Base-by-base conservation (phyloP, 2,797 vertebrate genomes). In the Rhodeus uyekii region DNA sequence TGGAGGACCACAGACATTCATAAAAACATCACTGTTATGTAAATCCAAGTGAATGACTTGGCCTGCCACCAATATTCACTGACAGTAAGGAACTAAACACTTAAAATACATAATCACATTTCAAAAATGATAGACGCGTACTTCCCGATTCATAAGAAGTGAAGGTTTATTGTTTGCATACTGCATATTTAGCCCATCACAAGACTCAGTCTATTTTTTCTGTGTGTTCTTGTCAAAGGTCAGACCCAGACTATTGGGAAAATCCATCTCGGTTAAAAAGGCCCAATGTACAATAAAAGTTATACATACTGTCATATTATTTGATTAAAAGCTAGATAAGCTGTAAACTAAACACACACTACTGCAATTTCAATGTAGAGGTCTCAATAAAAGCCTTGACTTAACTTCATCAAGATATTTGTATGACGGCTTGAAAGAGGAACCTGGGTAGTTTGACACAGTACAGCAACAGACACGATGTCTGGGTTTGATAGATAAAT, bases 401-500 rank as follows among this genome's bases (percentile, higher is more conserved):
- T 50, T 13, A n/a, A 73, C 6, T 8, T 73, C 48, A 72, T 53
- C 46, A 16, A 55, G 22, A 24, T 4, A 50, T 67, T 67, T 83
- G 81, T 27, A 61, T 42, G 22, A 58, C 39, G 80, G 72, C 7
- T 65, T 67, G 39, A 44, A 24, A 80, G 63, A 42, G 61, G 42
- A 72, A 60, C 16, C 76, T 42, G 48, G 13, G 8, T 39, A 61
- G 24, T 44, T 32, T 58, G 14, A 34, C 48, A 38, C 48, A 64
- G 22, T 44, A 22, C 13, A 36, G 34, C 48, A 19, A 27, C 29
- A 73, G 36, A 42, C 22, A 4, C 13, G 42, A 63, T 14, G 46
- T 79, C 75, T 78, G 75, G 63, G 44, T 79, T 71, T 73, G 75
- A 78, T 39, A 46, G 55, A 27, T 39, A 67, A 29, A 44, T 55